Evolutionary conservation across 2,113 vertebrate species (phyloP), one percentile per base, ranked within the genome.

Genomic region (Cricetomys ansorgei): DNA sequence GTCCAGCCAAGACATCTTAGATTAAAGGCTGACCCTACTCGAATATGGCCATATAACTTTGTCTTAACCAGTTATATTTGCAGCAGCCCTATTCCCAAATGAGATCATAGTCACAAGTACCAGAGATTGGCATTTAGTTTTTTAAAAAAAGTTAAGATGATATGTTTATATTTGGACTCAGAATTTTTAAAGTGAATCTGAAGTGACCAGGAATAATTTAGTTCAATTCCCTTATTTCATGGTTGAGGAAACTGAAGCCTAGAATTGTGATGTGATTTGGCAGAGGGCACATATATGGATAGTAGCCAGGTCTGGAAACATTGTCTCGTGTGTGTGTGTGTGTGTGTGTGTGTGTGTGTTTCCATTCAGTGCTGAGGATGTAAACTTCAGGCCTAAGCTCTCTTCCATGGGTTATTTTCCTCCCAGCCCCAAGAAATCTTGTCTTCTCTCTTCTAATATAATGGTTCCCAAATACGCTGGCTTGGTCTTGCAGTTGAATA

Each of bases 151-250:
- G 72, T 81, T 45, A 81, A 88, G 69, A 43, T 53, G 16, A 55
- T 86, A 40, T 91, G 12, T 23, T 80, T 94, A 23, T 94, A 91
- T 45, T 77, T 91, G 83, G 72, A 91, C 94, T 85, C 65, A 45
- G 37, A 50, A 70, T 87, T 90, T 45, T 59, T n/a, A 53, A 80
- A 73, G 87, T 45, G n/a, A 59, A 70, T 67, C 81, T 45, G 25
- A 90, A 73, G 85, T 48, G 88, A 94, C 85, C 80, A 73, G 27
- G 45, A 92, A 79, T 75, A 81, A 88, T 91, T 91, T 85, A 62
- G 48, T 88, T 64, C 75, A 90, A 59, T 57, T 88, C 37, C 65
- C 50, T 94, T n/a, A 92, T 79, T 93, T 93, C 86, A 85, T 83
- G 90, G 69, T 34, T n/a, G 83, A 96, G 87, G 72, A 80, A 55